These are phyloP conservation scores for Tinamus major DNA, from an alignment of 2,797 vertebrate genomes.

Conservation along the genomic window DNA sequence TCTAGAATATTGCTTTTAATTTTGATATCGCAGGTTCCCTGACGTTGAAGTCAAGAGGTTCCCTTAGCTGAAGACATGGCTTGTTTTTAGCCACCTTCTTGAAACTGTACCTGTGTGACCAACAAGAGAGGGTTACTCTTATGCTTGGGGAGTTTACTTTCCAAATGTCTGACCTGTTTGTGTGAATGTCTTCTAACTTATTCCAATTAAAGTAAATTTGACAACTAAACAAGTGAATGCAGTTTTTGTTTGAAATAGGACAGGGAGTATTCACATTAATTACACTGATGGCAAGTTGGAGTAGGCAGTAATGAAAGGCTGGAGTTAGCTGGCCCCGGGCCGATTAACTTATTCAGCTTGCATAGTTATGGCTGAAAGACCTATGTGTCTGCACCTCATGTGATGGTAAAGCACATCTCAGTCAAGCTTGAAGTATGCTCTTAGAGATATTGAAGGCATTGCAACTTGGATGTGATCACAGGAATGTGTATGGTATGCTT, in stretches of 20 bases:
- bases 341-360: background rate
- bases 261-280: background rate
- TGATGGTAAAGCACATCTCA: background rate
- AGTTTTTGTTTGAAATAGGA: background rate
- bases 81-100: background rate
- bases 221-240: background rate
- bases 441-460: background rate
- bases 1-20: background rate
- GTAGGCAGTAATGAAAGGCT: background rate
- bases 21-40: background rate
- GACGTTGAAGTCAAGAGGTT: background rate
- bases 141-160: background rate
- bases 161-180: background rate
- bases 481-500: background rate
- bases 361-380: accelerated
- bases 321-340: background rate
- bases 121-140: background rate
- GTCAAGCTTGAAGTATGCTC: background rate
- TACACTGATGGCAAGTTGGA: background rate
- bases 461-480: background rate
- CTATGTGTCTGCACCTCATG: background rate
- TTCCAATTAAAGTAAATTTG: too few relatives aligned
- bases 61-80: background rate
- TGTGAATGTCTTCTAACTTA: background rate
- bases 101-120: background rate